Percentiles rank a stretch among this genome's conserved stretches.
Conservation (phyloP, 2,888 invertebrate genomes). For the Drosophila mettleri region DNA sequence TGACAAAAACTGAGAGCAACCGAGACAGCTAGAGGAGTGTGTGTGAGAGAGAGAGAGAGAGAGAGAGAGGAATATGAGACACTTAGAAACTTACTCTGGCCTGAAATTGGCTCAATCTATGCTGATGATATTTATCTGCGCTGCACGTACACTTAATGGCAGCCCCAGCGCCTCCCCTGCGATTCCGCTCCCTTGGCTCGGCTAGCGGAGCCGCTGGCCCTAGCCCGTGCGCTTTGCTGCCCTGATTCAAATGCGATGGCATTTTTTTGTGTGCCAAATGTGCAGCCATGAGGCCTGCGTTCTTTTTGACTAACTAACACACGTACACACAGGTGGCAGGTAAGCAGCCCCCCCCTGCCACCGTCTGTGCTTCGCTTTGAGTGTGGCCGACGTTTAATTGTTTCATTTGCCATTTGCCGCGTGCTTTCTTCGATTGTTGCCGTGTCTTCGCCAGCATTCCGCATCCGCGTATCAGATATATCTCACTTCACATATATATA, state of each 20-base stretch:
- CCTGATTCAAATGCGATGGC: conserved; percentile 47
- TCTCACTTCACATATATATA: conserved; percentile 1
- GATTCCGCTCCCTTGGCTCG: not conserved
- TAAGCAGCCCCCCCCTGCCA: not conserved
- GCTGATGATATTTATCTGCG: conserved; percentile 58
- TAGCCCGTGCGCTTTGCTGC: conserved; percentile 17
- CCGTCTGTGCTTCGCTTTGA: conserved; percentile 27
- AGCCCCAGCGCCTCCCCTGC: not conserved
- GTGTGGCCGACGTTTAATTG: conserved; percentile 59
- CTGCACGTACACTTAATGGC: conserved; percentile 42
- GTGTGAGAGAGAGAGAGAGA: not conserved
- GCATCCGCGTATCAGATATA: conserved; percentile 15
- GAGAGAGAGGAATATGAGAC: not conserved
- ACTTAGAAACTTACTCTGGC: conserved; percentile 64
- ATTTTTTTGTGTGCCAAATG: conserved; percentile 69
- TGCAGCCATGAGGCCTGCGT: conserved; percentile 67
- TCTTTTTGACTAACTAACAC: conserved; percentile 52
- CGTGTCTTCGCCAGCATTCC: conserved; percentile 14
- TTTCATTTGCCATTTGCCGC: conserved; percentile 55
- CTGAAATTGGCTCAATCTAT: conserved; percentile 68
- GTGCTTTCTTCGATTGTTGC: conserved; percentile 50
- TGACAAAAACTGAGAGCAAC: conserved; percentile 14
- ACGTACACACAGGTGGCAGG: not conserved
- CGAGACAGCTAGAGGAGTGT: too few relatives aligned
- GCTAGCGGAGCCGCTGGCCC: not conserved